Conservation (phyloP, 2,797 vertebrate species). For the Ataeniobius toweri region DNA sequence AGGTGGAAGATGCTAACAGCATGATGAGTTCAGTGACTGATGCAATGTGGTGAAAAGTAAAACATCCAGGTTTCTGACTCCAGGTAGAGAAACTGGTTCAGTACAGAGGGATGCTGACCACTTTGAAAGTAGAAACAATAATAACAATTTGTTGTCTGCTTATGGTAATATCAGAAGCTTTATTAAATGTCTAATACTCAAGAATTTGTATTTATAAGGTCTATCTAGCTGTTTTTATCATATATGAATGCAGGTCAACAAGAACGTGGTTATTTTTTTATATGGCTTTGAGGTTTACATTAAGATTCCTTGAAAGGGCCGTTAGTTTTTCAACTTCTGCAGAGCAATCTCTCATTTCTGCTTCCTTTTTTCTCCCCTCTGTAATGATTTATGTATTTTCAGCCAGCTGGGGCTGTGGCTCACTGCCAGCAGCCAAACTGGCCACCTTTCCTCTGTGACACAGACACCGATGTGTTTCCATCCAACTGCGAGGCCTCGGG, state of each 20-base stretch:
- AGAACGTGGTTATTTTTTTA: neutral
- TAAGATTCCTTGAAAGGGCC: neutral
- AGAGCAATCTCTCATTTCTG: constrained; percentile 22
- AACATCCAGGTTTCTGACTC: neutral
- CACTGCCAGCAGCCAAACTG: constrained; percentile 38
- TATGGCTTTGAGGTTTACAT: constrained; percentile 1
- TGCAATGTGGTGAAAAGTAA: constrained; percentile 1
- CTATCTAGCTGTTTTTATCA: neutral
- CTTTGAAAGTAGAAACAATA: neutral
- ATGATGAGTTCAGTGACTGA: constrained; percentile 1
- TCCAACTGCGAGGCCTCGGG: constrained; percentile 55
- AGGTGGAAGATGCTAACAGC: neutral
- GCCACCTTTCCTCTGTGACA: constrained; percentile 44
- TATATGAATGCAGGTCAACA: neutral
- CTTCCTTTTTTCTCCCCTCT: constrained; percentile 8
- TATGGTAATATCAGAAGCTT: neutral
- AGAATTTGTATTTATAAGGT: neutral
- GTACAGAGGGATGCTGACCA: neutral
- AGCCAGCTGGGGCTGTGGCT: constrained; percentile 46
- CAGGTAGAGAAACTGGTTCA: neutral
- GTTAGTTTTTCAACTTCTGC: constrained; percentile 1
- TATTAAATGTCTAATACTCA: neutral
- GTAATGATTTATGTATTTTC: constrained; percentile 43
- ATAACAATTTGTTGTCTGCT: neutral
- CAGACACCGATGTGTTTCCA: constrained; percentile 42